Evolutionary conservation across 2,797 vertebrate genomes (phyloP).

Genomic region (Rhincodon typus): DNA sequence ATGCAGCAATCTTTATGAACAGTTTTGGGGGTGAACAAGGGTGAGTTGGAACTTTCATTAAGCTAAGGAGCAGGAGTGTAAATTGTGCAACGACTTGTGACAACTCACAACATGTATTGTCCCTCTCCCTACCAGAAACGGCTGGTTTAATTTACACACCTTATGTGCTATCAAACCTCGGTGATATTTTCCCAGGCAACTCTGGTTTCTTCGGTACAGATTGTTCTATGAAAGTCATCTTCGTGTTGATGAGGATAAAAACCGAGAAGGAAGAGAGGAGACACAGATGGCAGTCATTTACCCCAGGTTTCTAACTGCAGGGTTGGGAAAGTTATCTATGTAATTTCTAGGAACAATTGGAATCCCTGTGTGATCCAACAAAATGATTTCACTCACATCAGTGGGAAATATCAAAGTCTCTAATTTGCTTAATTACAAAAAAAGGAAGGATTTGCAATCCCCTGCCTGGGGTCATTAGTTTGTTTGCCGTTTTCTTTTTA

Average conservation of each 20-base stretch:
- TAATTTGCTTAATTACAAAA: not conserved
- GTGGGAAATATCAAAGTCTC: not conserved
- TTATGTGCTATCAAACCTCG: not conserved
- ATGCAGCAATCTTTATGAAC: not conserved
- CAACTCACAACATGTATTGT: not conserved
- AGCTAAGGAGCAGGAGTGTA: not conserved
- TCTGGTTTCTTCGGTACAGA: not conserved
- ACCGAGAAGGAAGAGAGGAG: too few relatives aligned
- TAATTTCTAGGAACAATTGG: not conserved
- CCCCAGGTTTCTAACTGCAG: not conserved
- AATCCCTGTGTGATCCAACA: not conserved
- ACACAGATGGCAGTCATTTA: not conserved
- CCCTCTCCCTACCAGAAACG: not conserved
- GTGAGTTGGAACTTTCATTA: not conserved
- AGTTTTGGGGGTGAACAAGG: not conserved
- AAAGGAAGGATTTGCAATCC: not conserved
- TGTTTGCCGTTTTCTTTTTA: not conserved
- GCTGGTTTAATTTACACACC: not conserved
- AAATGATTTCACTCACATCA: not conserved
- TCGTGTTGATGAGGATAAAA: not conserved
- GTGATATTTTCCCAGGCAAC: not conserved
- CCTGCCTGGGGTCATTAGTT: not conserved
- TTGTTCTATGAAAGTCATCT: too few relatives aligned
- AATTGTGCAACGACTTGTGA: not conserved
- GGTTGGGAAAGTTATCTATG: not conserved